A percentile compares a stretch with the other conserved stretches of the same genome.
These are phyloP conservation scores for Bathynomus jamesi DNA, from an alignment of 1,140 invertebrate genomes.

Conservation along the genomic window DNA sequence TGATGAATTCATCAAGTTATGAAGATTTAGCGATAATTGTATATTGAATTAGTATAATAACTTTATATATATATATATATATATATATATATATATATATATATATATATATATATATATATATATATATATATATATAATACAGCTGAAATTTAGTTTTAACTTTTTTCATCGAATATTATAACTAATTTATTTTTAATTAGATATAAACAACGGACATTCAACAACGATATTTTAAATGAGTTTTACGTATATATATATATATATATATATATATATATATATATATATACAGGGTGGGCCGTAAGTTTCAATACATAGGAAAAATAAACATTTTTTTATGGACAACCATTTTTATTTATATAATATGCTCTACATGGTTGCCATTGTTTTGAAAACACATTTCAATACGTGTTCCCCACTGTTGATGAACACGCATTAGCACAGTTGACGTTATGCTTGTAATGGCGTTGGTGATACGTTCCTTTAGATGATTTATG, in stretches of 20 bases:
- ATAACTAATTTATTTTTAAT: neutral
- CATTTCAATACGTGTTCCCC: too few relatives aligned
- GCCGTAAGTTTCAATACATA: too few relatives aligned
- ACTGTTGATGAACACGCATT: too few relatives aligned
- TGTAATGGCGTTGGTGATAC: too few relatives aligned
- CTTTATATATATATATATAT: constrained; percentile 10
- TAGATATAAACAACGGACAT: neutral
- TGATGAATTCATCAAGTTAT: neutral
- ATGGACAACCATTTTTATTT: too few relatives aligned
- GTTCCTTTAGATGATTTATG: too few relatives aligned
- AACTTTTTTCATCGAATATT: neutral
- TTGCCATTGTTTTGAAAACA: too few relatives aligned
- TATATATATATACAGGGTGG: too few relatives aligned
- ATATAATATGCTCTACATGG: too few relatives aligned
- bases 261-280: constrained; percentile 11
- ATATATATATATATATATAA: constrained; percentile 10
- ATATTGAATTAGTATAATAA: neutral
- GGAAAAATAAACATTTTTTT: too few relatives aligned
- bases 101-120: constrained; percentile 11
- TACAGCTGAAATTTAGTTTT: neutral
- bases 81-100: constrained; percentile 6
- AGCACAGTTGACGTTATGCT: too few relatives aligned
- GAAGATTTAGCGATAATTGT: neutral
- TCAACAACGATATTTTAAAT: neutral
- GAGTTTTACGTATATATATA: constrained; percentile 5